Evolutionary conservation across 2,113 vertebrate genomes (phyloP).

Genomic region (Baryphthengus martii): DNA sequence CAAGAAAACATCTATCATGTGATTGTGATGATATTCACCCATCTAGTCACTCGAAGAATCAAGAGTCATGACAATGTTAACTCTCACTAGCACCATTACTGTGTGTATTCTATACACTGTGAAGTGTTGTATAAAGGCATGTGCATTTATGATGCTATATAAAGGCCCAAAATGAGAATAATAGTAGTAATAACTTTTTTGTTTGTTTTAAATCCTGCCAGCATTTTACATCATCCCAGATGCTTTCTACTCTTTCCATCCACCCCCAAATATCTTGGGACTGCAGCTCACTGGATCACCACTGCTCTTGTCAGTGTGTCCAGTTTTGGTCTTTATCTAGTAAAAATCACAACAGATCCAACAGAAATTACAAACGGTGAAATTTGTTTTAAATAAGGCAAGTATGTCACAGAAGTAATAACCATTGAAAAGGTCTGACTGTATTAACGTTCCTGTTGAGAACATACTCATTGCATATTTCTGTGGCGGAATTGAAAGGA

Average conservation of each 20-base stretch:
- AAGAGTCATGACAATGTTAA: neutral
- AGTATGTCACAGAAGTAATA: neutral
- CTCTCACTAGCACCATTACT: neutral
- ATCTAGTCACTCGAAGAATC: neutral
- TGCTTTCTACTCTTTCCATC: neutral
- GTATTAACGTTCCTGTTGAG: neutral
- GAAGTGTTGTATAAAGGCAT: neutral
- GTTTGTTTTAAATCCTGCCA: slow-evolving; percentile 5
- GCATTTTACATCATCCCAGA: neutral
- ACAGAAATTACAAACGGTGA: neutral
- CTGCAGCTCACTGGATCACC: neutral
- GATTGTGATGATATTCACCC: neutral
- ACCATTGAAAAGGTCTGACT: neutral
- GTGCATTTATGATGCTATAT: neutral
- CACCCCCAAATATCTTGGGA: neutral
- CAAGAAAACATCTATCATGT: neutral
- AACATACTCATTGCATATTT: neutral
- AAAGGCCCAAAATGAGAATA: neutral
- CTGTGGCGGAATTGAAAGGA: neutral
- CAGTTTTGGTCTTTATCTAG: neutral
- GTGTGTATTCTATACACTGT: neutral
- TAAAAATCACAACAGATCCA: neutral
- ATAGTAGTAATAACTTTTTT: neutral
- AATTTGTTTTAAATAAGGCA: neutral
- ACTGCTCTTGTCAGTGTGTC: neutral